phyloP scores from a whole-genome alignment of 64 coral and sea anemone genomes.

The Actinia tenebrosa region DNA sequence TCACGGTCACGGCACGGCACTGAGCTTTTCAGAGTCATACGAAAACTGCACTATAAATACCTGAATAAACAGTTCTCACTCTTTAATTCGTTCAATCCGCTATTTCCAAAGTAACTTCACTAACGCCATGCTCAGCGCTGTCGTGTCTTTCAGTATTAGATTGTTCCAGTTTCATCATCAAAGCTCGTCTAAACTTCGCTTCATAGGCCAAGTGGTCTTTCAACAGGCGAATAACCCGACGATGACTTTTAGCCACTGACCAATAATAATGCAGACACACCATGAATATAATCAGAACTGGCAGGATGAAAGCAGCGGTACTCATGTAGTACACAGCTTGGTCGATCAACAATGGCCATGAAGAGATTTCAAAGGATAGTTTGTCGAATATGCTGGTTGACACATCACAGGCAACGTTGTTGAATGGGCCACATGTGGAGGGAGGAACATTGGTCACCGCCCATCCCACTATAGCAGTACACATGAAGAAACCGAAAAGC shows the following conservation, averaged over 20 bases:
- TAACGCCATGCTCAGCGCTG: conserved; percentile 15
- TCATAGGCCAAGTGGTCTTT: conserved; percentile 47
- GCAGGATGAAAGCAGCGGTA: conserved; percentile 69
- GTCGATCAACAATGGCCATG: conserved; percentile 55
- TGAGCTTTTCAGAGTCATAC: too few species aligned
- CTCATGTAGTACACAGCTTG: conserved; percentile 47
- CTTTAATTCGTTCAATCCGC: neutral
- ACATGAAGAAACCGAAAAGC: conserved; percentile 74
- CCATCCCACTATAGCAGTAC: conserved; percentile 66
- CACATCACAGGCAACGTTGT: conserved; percentile 47
- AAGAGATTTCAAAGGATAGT: conserved; percentile 38
- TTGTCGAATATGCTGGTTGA: conserved; percentile 55
- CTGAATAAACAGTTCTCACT: too few species aligned
- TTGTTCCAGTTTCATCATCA: conserved; percentile 23
- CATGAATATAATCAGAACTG: conserved; percentile 36
- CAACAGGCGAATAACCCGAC: conserved; percentile 16
- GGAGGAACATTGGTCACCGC: conserved; percentile 64
- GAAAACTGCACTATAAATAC: too few species aligned
- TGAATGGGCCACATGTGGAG: conserved; percentile 75
- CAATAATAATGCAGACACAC: conserved; percentile 39
- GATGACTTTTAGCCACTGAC: conserved; percentile 30
- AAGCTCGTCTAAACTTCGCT: conserved; percentile 11
- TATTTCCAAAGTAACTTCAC: neutral
- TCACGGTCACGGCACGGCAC: too few species aligned
- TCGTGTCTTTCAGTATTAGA: neutral